Conservation (phyloP, 2,797 vertebrate genomes). For the Eulemur albifrons region DNA sequence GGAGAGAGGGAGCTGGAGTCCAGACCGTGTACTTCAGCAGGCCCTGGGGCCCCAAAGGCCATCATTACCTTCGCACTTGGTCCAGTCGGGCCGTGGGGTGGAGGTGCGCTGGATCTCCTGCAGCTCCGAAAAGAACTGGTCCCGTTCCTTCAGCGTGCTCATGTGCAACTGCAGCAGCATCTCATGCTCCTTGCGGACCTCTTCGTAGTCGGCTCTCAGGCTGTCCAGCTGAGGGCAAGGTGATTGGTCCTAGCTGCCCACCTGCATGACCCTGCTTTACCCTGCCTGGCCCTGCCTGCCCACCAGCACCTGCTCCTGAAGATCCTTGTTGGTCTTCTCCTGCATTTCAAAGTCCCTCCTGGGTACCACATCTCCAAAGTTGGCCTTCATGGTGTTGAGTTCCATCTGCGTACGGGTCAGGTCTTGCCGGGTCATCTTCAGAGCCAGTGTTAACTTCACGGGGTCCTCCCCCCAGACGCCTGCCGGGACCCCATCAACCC, state of each 20-base stretch:
- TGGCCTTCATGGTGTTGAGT: constrained; percentile 86
- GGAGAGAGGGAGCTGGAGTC: neutral
- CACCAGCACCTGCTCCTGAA: constrained; percentile 84
- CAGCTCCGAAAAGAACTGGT: constrained; percentile 73
- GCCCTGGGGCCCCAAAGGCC: neutral
- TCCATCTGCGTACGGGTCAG: constrained; percentile 88
- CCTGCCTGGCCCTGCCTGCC: neutral
- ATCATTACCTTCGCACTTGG: constrained; percentile 84
- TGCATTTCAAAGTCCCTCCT: constrained; percentile 87
- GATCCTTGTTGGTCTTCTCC: constrained; percentile 83
- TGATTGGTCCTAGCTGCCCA: neutral
- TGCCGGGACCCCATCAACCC: constrained; percentile 48
- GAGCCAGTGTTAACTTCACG: constrained; percentile 86
- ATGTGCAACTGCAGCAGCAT: constrained; percentile 85
- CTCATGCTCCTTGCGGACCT: constrained; percentile 85
- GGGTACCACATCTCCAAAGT: constrained; percentile 89
- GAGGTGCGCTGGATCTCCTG: constrained; percentile 74
- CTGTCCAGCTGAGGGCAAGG: constrained; percentile 81
- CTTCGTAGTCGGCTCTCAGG: constrained; percentile 85
- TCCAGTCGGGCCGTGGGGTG: constrained; percentile 83
- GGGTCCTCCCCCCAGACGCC: constrained; percentile 83
- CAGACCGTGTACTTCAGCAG: neutral
- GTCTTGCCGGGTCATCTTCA: constrained; percentile 87
- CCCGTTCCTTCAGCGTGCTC: constrained; percentile 76
- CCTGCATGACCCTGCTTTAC: neutral